Conservation (phyloP, 2,797 vertebrate species). For the Spheniscus humboldti region DNA sequence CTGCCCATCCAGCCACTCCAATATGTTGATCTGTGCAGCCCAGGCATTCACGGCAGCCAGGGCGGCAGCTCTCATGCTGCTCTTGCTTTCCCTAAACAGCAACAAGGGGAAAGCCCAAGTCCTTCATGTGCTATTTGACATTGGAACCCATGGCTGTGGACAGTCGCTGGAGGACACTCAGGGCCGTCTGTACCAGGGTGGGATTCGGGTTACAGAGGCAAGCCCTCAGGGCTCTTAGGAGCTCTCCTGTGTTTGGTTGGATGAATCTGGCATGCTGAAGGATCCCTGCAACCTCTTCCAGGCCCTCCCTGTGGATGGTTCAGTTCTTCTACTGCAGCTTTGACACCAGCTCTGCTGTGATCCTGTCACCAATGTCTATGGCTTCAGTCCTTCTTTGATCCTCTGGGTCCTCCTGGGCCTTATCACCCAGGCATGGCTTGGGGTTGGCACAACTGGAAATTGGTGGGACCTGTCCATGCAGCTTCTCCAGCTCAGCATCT, state of each 20-base stretch:
- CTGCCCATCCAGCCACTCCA: constrained; percentile 89
- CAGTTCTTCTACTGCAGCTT: constrained; percentile 89
- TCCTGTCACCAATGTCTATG: constrained; percentile 87
- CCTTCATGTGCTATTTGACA: constrained; percentile 84
- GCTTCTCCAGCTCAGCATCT: constrained; percentile 88
- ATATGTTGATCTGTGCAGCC: constrained; percentile 89
- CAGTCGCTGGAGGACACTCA: constrained; percentile 85
- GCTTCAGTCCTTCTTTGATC: constrained; percentile 71
- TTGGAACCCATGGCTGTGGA: constrained; percentile 84
- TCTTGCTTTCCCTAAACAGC: constrained; percentile 88
- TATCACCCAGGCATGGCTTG: constrained; percentile 70
- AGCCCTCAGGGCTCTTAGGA: constrained; percentile 81
- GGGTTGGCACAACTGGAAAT: constrained; percentile 69
- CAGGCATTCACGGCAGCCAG: constrained; percentile 84
- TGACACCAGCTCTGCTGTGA: constrained; percentile 82
- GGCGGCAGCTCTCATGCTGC: constrained; percentile 69
- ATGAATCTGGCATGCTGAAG: constrained; percentile 87
- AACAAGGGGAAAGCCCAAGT: constrained; percentile 83
- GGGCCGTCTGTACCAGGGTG: constrained; percentile 85
- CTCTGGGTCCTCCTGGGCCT: constrained; percentile 64
- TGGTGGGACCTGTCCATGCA: constrained; percentile 84
- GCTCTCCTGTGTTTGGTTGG: constrained; percentile 82
- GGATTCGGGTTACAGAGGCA: constrained; percentile 88
- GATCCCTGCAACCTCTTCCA: constrained; percentile 82
- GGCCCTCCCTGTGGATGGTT: constrained; percentile 88